These are phyloP conservation scores for Stegophylla sp. DNA, from an alignment of 2,888 invertebrate genomes.

Conservation along the genomic window DNA sequence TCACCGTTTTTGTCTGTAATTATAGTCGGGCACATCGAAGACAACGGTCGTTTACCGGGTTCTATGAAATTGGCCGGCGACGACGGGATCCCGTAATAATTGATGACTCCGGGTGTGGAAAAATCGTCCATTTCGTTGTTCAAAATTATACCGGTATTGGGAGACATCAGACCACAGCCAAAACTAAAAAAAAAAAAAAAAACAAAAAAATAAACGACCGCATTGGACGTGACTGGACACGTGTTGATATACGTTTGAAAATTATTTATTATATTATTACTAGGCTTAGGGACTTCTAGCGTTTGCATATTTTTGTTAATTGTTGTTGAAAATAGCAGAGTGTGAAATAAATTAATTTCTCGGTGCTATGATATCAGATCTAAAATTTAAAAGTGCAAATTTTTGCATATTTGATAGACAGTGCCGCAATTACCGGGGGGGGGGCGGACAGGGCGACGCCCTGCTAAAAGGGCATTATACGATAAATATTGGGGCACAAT, in stretches of 20 bases:
- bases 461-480: too few relatives aligned
- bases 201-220: background rate
- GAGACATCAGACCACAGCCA: slow-evolving; percentile 72
- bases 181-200: slow-evolving; percentile 62
- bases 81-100: slow-evolving; percentile 76
- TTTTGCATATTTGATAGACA: too few relatives aligned
- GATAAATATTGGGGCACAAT: too few relatives aligned
- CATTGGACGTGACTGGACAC: too few relatives aligned
- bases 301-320: too few relatives aligned
- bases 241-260: too few relatives aligned
- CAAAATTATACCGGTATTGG: slow-evolving; percentile 85
- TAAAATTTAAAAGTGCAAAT: too few relatives aligned
- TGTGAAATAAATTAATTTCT: too few relatives aligned
- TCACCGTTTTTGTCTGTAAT: slow-evolving; percentile 70
- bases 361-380: too few relatives aligned
- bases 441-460: background rate
- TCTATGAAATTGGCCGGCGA: slow-evolving; percentile 81
- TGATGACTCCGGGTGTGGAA: slow-evolving; percentile 76
- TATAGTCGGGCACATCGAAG: slow-evolving; percentile 85
- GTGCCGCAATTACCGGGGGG: background rate
- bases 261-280: too few relatives aligned
- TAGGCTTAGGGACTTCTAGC: too few relatives aligned
- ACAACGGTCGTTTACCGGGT: slow-evolving; percentile 82
- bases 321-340: too few relatives aligned
- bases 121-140: slow-evolving; percentile 98